Percentiles rank a stretch among this genome's conserved stretches.
Conservation (phyloP, 2,797 vertebrate species). For the Neosilurus hyrtlii region DNA sequence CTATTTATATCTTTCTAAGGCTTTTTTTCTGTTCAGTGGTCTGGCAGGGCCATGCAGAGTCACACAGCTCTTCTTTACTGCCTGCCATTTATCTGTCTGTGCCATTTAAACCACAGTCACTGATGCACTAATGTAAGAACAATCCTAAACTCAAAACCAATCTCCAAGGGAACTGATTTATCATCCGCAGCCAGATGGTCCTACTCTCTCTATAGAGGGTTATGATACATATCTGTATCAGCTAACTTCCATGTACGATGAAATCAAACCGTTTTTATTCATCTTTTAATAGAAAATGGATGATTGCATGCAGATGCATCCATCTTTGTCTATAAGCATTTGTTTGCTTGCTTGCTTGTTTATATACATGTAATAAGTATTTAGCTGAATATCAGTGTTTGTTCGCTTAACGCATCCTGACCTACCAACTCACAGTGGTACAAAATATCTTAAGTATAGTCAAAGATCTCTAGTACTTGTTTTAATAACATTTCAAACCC, state of each 20-base stretch:
- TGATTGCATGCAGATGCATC: too few relatives aligned
- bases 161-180: conserved; percentile 1
- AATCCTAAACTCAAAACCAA: conserved; percentile 13
- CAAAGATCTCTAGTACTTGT: too few relatives aligned
- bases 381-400: neutral
- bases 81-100: conserved; percentile 20
- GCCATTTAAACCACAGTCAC: conserved; percentile 37
- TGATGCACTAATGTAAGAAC: conserved; percentile 30
- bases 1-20: conserved; percentile 26
- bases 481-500: neutral
- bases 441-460: neutral
- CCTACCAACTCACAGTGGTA: neutral
- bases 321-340: neutral
- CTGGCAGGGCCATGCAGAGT: conserved; percentile 14
- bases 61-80: conserved; percentile 33
- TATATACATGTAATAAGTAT: too few relatives aligned
- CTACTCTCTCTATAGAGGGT: neutral
- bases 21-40: conserved; percentile 21
- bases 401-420: neutral
- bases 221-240: neutral
- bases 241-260: neutral
- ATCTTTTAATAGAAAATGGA: neutral
- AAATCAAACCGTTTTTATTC: neutral
- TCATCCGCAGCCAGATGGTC: neutral
- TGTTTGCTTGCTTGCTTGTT: neutral